Percentiles rank a stretch among this genome's conserved stretches.
Evolutionary conservation across 2,888 invertebrate species (phyloP).

Genomic region (Meloe dianella): DNA sequence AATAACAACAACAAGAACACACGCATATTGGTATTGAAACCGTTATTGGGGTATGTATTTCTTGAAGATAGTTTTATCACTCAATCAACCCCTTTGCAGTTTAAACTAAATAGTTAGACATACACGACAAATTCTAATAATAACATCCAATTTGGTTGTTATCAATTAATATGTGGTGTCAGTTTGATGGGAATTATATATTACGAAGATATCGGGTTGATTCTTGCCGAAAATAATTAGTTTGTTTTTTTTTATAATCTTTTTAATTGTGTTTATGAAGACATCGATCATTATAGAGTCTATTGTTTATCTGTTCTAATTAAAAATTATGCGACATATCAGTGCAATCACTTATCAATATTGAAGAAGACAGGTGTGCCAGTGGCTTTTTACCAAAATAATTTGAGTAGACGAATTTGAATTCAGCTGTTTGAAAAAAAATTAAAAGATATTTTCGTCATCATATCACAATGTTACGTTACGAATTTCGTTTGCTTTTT

Average conservation of each 20-base stretch:
- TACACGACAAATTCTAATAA: slow-evolving; percentile 1
- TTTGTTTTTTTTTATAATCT: background rate
- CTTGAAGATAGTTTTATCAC: slow-evolving; percentile 38
- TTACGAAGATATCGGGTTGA: background rate
- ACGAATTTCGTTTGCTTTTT: background rate
- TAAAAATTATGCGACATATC: background rate
- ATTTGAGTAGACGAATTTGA: background rate
- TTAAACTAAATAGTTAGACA: background rate
- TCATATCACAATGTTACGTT: background rate
- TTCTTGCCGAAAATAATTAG: background rate
- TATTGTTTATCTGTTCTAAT: background rate
- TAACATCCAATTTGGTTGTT: background rate
- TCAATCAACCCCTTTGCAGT: slow-evolving; percentile 27
- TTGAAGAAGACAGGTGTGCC: background rate
- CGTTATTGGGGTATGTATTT: slow-evolving; percentile 31
- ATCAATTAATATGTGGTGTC: background rate
- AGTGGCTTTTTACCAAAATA: background rate
- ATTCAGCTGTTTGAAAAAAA: background rate
- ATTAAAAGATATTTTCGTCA: background rate
- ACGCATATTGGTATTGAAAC: slow-evolving; percentile 39
- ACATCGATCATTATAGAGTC: too few relatives aligned
- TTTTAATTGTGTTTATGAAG: too few relatives aligned
- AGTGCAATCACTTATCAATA: background rate
- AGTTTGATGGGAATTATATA: background rate
- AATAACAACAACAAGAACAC: slow-evolving; percentile 21